Percentiles rank a stretch among this genome's conserved stretches.
These are phyloP conservation scores for Streblospio benedicti DNA, from an alignment of 1,140 invertebrate genomes.

Conservation along the genomic window DNA sequence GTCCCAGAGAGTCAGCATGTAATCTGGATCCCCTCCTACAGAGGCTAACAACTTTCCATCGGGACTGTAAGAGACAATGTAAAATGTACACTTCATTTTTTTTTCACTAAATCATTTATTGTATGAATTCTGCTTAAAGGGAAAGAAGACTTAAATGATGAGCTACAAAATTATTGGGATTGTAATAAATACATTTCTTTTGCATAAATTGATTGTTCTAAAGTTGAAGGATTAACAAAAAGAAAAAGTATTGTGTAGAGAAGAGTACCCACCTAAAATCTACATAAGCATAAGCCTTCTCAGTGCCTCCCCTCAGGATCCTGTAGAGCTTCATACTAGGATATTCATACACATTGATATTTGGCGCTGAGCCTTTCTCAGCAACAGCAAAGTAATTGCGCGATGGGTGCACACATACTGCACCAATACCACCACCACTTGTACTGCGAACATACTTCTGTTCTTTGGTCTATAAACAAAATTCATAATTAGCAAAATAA, in stretches of 20 bases:
- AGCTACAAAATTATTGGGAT: not conserved
- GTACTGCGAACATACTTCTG: slow-evolving; percentile 61
- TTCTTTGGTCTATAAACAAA: no score
- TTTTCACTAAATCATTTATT: not conserved
- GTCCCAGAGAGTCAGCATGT: slow-evolving; percentile 76
- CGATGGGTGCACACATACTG: slow-evolving; percentile 59
- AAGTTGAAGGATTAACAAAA: no score
- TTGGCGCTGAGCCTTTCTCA: slow-evolving; percentile 58
- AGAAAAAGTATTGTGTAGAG: no score
- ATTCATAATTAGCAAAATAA: no score
- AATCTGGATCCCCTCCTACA: slow-evolving; percentile 75
- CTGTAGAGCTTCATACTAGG: slow-evolving; percentile 64
- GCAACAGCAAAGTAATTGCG: slow-evolving; percentile 68
- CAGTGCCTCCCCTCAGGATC: slow-evolving; percentile 64
- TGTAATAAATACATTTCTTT: no score
- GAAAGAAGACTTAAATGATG: no score
- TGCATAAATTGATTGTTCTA: no score
- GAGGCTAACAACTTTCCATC: slow-evolving; percentile 71
- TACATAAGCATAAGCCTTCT: slow-evolving; percentile 60
- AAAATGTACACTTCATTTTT: no score
- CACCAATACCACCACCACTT: slow-evolving; percentile 67
- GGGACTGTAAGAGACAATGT: slow-evolving; percentile 51
- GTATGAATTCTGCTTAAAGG: not conserved
- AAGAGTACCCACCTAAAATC: slow-evolving; percentile 60
- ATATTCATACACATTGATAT: slow-evolving; percentile 75